Base-by-base conservation (phyloP, 2,888 invertebrate genomes). In the Eurois occulta region DNA sequence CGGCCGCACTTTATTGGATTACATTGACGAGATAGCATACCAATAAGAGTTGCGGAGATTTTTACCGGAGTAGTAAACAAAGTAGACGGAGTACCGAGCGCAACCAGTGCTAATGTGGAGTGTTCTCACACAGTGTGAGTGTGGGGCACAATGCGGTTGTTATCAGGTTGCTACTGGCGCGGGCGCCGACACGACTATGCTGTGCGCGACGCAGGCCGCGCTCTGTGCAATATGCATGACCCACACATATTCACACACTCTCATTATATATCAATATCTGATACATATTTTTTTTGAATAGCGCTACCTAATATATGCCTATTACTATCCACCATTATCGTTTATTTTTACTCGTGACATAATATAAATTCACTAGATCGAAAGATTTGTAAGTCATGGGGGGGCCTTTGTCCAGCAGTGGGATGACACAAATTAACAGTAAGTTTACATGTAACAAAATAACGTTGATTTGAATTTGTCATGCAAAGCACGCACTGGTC, bases 1-100 rank as follows among this genome's bases (percentile, higher is more conserved):
- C 75, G 21, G 77, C 24, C 83, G 75, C 81, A 78, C 77, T 80
- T 77, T 80, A 78, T 83, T 82, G 84, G 81, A 87, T 84, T 81
- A 74, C 52, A 28, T 64, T 62, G 43, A 70, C 58, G 38, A 77
- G 86, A 80, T 80, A 72, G 74, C 65, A 68, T 66, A 38, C 87
- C 85, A 81, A 68, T 78, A 81, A 77, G 67, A 75, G 58, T 64
- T 64, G 41, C 43, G 52, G 18, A n/a, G 41, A 41, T 28, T 60
- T 55, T 18, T 60, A 65, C 55, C 32, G 69, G 24, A 75, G 16
- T 35, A 28, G 41, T 35, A 67, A 48, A 60, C 67, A 73, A 46
- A 41, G 58, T 32, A 35, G 58, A 68, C n/a, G 73, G 72, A 72
- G 74, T 16, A 5, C 18, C 0, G 24, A 48, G 43, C 32, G 62